Conservation (phyloP, 2,797 vertebrate genomes). For the Fratercula arctica region DNA sequence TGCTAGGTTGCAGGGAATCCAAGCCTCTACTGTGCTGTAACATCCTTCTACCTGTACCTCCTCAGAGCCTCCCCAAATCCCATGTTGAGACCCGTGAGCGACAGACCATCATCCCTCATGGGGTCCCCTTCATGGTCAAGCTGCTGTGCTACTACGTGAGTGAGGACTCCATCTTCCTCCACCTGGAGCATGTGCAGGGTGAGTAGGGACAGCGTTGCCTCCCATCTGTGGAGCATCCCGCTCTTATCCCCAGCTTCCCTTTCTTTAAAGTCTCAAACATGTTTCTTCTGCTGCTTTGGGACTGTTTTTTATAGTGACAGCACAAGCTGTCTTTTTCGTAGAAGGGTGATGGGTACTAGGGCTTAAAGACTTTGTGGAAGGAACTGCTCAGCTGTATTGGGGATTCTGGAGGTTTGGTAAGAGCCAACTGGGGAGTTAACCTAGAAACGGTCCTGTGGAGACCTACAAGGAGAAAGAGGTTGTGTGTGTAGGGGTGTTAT, state of each 20-base stretch:
- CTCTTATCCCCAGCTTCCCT: neutral
- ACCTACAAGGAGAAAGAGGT: neutral
- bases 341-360: neutral
- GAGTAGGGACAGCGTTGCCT: conserved; percentile 36
- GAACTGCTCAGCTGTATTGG: neutral
- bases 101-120: conserved; percentile 93
- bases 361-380: neutral
- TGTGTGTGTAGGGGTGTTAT: neutral
- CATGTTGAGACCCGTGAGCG: conserved; percentile 86
- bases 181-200: conserved; percentile 94
- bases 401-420: neutral
- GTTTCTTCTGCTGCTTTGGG: neutral
- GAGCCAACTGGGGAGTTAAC: neutral
- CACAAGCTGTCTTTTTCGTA: neutral
- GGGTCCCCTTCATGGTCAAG: conserved; percentile 96
- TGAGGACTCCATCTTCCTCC: conserved; percentile 93
- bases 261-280: neutral
- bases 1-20: neutral
- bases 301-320: neutral
- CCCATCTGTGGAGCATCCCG: neutral
- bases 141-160: conserved; percentile 92
- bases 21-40: neutral
- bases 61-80: conserved; percentile 92
- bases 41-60: neutral
- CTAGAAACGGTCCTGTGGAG: neutral